Percentiles rank a stretch among this genome's conserved stretches.
These are phyloP conservation scores for Monopis laevigella DNA, from an alignment of 2,888 invertebrate species.

Conservation along the genomic window DNA sequence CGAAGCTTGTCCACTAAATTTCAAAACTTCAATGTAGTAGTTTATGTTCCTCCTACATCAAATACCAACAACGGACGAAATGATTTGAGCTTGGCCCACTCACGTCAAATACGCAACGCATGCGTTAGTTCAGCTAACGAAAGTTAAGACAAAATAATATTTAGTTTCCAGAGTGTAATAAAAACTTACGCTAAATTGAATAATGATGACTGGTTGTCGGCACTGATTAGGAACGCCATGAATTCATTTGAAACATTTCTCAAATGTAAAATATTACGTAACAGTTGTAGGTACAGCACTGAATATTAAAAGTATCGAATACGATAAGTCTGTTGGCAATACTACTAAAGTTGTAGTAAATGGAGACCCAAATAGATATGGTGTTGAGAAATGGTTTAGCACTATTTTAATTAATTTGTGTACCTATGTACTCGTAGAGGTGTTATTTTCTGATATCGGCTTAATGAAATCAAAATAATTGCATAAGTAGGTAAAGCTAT, in stretches of 20 bases:
- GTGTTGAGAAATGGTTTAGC: conserved; percentile 3
- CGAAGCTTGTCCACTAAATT: conserved; percentile 2
- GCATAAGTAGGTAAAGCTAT: no score
- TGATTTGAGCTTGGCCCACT: no score
- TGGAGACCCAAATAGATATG: conserved; percentile 10
- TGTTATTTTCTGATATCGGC: no score
- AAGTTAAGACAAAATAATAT: background rate
- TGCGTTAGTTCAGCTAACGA: background rate
- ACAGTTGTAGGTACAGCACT: conserved; percentile 17
- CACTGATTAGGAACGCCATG: conserved; percentile 29
- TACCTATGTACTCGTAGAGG: no score
- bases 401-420: background rate
- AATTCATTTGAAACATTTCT: conserved; percentile 31
- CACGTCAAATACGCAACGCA: conserved; percentile 1
- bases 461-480: no score
- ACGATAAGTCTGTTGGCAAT: conserved; percentile 7
- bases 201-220: conserved; percentile 34
- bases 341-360: conserved; percentile 4
- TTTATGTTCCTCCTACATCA: conserved; percentile 7
- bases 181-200: conserved; percentile 28
- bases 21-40: background rate
- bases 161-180: background rate
- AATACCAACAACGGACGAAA: no score
- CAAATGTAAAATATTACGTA: conserved; percentile 32
- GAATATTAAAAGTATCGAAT: conserved; percentile 1